phyloP scores from a whole-genome alignment of 2,113 vertebrate genomes.

The Delphinus delphis region DNA sequence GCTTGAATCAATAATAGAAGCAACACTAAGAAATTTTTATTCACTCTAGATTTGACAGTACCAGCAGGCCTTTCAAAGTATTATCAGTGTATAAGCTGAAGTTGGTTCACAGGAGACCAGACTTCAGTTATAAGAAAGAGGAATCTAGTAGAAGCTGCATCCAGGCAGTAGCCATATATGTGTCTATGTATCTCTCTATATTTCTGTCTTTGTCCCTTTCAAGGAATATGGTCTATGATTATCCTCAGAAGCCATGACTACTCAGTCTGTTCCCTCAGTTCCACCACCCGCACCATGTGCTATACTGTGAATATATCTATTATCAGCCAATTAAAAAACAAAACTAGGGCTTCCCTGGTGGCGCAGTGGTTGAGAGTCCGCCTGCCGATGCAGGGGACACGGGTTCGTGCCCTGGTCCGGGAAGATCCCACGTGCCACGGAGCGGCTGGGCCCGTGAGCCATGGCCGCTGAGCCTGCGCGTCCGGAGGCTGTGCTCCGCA shows the following conservation, averaged over 20 bases:
- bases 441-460: too few species aligned
- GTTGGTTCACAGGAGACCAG: not conserved
- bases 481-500: too few species aligned
- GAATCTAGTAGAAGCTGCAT: not conserved
- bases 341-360: not conserved
- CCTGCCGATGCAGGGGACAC: too few species aligned
- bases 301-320: not conserved
- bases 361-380: too few species aligned
- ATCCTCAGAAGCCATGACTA: not conserved
- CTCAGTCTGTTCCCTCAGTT: not conserved
- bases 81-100: not conserved
- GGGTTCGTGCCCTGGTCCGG: too few species aligned
- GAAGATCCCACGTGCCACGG: too few species aligned
- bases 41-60: not conserved
- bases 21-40: not conserved
- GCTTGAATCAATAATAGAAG: not conserved
- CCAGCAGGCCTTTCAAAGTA: not conserved
- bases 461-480: too few species aligned
- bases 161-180: not conserved
- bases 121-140: conserved; percentile 12
- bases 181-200: not conserved
- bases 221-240: not conserved
- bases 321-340: not conserved
- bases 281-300: not conserved
- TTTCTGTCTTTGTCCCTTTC: not conserved